phyloP scores from a whole-genome alignment of 2,113 vertebrate species.

The Rhombomys opimus region DNA sequence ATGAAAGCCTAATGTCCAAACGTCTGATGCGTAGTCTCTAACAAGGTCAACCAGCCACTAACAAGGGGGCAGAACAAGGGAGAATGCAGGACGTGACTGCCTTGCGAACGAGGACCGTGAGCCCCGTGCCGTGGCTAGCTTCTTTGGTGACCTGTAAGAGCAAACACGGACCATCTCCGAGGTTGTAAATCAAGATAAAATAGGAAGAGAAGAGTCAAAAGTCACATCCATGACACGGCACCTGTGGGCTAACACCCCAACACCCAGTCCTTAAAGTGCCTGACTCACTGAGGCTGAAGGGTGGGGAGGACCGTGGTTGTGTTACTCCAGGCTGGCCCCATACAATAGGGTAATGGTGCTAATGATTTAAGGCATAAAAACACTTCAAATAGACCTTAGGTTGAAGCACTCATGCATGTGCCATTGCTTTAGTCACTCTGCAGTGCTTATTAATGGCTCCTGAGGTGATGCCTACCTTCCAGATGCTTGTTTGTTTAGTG shows the following conservation, averaged over 20 bases:
- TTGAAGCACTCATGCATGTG: not conserved
- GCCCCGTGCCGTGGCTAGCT: not conserved
- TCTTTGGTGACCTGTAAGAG: not conserved
- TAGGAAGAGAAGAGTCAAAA: not conserved
- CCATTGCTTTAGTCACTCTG: not conserved
- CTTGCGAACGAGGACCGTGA: not conserved
- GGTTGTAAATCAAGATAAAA: not conserved
- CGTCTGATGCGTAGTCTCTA: not conserved
- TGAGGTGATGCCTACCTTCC: not conserved
- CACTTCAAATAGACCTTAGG: not conserved
- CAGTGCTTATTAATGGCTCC: not conserved
- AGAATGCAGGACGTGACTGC: not conserved
- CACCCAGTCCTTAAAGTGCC: not conserved
- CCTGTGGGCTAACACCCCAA: too few species aligned
- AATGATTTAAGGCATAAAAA: conserved; percentile 32
- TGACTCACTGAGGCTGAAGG: not conserved
- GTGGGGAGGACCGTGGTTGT: not conserved
- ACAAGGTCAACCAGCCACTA: too few species aligned
- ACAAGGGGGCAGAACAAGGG: not conserved
- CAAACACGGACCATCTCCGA: not conserved
- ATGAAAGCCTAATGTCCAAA: not conserved
- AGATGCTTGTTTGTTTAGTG: not conserved
- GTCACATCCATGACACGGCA: not conserved
- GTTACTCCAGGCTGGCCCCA: not conserved
- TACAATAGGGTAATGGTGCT: not conserved